Evolutionary conservation across 2,113 vertebrate species (phyloP).

Genomic region (Odontesthes bonariensis): DNA sequence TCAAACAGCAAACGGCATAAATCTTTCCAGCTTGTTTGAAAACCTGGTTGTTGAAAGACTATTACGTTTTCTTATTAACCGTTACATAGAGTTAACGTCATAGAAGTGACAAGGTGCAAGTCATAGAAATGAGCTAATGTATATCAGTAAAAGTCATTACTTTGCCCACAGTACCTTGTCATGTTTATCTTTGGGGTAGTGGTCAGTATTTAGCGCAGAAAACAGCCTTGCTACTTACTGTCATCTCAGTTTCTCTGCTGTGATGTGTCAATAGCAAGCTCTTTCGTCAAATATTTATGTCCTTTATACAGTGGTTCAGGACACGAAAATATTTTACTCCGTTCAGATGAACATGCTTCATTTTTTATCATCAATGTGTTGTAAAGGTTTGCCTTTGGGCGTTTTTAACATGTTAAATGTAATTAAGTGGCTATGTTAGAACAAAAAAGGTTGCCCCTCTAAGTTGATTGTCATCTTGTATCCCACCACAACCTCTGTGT

Average conservation of each 20-base stretch:
- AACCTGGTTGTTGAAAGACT: constrained; percentile 33
- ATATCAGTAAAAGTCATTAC: constrained; percentile 23
- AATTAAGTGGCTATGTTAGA: constrained; percentile 39
- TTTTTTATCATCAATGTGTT: constrained; percentile 37
- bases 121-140: constrained; percentile 55
- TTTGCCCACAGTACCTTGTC: constrained; percentile 23
- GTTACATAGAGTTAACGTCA: constrained; percentile 35
- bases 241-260: constrained; percentile 37
- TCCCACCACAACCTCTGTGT: constrained; percentile 27
- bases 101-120: constrained; percentile 19
- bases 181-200: constrained; percentile 37
- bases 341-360: constrained; percentile 35
- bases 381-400: constrained; percentile 18
- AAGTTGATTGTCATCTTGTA: constrained; percentile 42
- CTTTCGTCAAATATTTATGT: constrained; percentile 20
- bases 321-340: constrained; percentile 12
- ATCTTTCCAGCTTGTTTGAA: constrained; percentile 3
- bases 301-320: constrained; percentile 19
- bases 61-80: constrained; percentile 24
- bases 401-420: constrained; percentile 12
- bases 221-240: constrained; percentile 19
- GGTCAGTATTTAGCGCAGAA: constrained; percentile 51
- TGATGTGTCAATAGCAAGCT: constrained; percentile 4
- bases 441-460: constrained; percentile 20
- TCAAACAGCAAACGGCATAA: constrained; percentile 6